phyloP scores from a whole-genome alignment of 2,888 invertebrate species.

The Syritta pipiens region DNA sequence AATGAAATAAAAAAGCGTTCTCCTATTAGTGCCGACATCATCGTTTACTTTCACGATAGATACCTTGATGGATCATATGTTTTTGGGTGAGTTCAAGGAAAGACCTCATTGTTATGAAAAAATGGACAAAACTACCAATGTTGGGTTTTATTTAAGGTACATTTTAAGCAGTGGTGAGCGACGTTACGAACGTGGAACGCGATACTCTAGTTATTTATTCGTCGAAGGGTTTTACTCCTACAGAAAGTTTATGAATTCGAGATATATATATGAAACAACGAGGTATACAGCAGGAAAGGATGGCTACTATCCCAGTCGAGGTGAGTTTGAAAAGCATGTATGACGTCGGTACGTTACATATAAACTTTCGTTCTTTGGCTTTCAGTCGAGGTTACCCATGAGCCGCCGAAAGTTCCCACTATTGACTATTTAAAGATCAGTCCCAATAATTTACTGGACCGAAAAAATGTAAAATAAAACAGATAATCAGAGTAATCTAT shows the following conservation, averaged over 20 bases:
- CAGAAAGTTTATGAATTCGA: neutral
- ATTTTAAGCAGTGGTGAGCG: conserved; percentile 10
- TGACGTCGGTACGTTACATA: no score
- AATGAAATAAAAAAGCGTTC: neutral
- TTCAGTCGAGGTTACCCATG: conserved; percentile 3
- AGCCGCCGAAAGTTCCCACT: conserved; percentile 10
- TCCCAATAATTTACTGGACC: no score
- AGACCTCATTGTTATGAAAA: neutral
- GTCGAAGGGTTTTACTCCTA: conserved; percentile 12
- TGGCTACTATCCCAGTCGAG: conserved; percentile 5
- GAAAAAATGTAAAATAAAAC: no score
- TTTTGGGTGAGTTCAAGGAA: conserved; percentile 3
- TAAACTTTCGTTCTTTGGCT: neutral
- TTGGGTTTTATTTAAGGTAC: neutral
- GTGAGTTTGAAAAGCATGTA: no score
- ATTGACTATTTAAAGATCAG: neutral
- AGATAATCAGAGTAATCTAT: no score
- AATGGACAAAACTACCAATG: neutral
- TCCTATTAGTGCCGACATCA: neutral
- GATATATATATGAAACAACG: conserved; percentile 18
- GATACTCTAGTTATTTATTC: neutral
- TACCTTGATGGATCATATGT: conserved; percentile 3
- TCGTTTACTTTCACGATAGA: conserved; percentile 13
- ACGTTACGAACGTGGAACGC: conserved; percentile 7
- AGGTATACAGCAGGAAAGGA: conserved; percentile 12